A percentile compares a stretch with the other conserved stretches of the same genome.
These are phyloP conservation scores for Colaptes auratus DNA, from an alignment of 2,113 vertebrate genomes.

Conservation along the genomic window DNA sequence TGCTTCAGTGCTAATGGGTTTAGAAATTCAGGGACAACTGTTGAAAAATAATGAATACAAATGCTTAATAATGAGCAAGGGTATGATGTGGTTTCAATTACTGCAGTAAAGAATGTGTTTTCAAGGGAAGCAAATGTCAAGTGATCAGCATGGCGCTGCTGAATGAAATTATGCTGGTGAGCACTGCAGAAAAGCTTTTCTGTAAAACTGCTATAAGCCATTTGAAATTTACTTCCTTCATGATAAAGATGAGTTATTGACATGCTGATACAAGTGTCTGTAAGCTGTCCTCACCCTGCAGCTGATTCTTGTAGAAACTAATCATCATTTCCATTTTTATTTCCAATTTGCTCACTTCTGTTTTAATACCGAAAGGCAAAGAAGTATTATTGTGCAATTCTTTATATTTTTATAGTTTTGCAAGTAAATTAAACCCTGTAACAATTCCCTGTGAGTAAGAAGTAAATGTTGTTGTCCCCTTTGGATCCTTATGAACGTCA, in stretches of 20 bases:
- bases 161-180: not conserved
- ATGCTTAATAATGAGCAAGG: not conserved
- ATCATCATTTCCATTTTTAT: not conserved
- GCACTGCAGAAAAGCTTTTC: not conserved
- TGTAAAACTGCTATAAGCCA: conserved; percentile 1
- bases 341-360: not conserved
- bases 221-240: not conserved
- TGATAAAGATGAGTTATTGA: not conserved
- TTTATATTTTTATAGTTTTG: not conserved
- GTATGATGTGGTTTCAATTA: not conserved
- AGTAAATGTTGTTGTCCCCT: not conserved
- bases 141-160: not conserved
- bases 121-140: not conserved
- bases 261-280: not conserved
- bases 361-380: not conserved
- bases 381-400: not conserved
- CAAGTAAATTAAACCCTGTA: not conserved
- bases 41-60: not conserved
- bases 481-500: not conserved
- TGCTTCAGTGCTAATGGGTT: not conserved
- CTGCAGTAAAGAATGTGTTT: not conserved
- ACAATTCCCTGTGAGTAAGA: not conserved
- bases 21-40: not conserved
- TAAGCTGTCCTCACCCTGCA: not conserved
- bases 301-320: not conserved